Evolutionary conservation across 2,113 vertebrate genomes (phyloP).

Genomic region (Forbesichthys papilliferus): DNA sequence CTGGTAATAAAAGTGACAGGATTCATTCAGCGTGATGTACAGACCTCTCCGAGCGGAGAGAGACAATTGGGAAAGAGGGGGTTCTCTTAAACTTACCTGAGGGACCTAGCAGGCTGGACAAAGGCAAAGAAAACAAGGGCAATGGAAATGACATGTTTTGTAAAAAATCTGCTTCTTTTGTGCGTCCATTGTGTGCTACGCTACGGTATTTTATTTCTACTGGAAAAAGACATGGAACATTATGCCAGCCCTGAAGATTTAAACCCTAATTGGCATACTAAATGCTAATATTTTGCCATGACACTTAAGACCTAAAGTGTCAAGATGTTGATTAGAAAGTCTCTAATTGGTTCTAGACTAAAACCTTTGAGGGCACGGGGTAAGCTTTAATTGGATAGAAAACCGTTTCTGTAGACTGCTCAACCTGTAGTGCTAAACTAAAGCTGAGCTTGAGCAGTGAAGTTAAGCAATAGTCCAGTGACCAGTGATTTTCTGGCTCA

Average conservation of each 20-base stretch:
- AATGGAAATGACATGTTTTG: slow-evolving; percentile 50
- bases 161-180: slow-evolving; percentile 26
- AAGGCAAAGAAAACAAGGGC: slow-evolving; percentile 36
- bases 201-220: slow-evolving; percentile 42
- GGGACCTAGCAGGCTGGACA: slow-evolving; percentile 54
- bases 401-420: slow-evolving; percentile 23
- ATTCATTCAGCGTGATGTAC: slow-evolving; percentile 74
- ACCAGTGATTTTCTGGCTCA: slow-evolving; percentile 6
- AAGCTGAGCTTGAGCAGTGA: slow-evolving; percentile 10
- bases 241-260: slow-evolving; percentile 38
- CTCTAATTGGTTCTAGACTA: slow-evolving; percentile 64
- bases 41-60: slow-evolving; percentile 69
- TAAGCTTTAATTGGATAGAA: slow-evolving; percentile 58
- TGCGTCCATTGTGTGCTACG: slow-evolving; percentile 30
- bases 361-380: slow-evolving; percentile 56
- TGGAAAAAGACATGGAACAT: slow-evolving; percentile 35
- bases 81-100: slow-evolving; percentile 71
- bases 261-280: slow-evolving; percentile 68
- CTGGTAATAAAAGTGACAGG: slow-evolving; percentile 75
- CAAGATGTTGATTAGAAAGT: slow-evolving; percentile 68
- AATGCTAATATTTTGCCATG: slow-evolving; percentile 68
- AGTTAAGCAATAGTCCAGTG: slow-evolving; percentile 22
- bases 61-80: slow-evolving; percentile 53
- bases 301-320: slow-evolving; percentile 64
- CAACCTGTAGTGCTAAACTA: slow-evolving; percentile 44